Base-by-base conservation (phyloP, 2,888 invertebrate species). In the Chrysodeixis includens region DNA sequence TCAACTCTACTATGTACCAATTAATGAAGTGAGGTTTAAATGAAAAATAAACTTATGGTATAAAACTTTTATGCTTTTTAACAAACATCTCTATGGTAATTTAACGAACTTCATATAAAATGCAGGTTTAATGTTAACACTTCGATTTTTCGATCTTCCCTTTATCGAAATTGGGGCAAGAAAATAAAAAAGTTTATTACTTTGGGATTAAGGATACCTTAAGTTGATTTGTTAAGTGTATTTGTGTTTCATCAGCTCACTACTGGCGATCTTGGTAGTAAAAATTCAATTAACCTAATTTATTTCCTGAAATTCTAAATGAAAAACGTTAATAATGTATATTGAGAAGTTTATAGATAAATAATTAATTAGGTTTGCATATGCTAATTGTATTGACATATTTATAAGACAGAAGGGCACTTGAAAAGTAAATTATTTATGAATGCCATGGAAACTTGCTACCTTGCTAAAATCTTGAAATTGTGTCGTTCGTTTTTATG, bases 161-260 rank as follows among this genome's bases (percentile, higher is more conserved):
- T 6, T 40, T n/a, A 40, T 40, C 40, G 40, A n/a, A 40, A 40
- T 40, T 40, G 40, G 40, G 40, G 40, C 40, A n/a, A n/a, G 40
- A 40, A 14, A 40, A 40, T 40, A 40, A 40, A 40, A 40, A 40
- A n/a, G 40, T 40, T 40, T 40, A 40, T 40, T 40, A 40, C 40
- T n/a, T 40, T 40, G 40, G 40, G 40, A 40, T 40, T 40, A n/a
- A 0, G 35, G n/a, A 40, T 40, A 40, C 40, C 40, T 40, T 40
- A 40, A 40, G 40, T 40, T 40, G 40, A 40, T 40, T 40, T 40
- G 40, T 40, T 40, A 40, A 40, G n/a, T 40, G 40, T 40, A 40
- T 40, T 40, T 40, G 40, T 35, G 35, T 40, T 40, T n/a, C 40
- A 40, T 40, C 40, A 40, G 40, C 40, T 40, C 40, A 40, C 40